Conservation (phyloP, 1,140 invertebrate species). For the Cotesia typhae region DNA sequence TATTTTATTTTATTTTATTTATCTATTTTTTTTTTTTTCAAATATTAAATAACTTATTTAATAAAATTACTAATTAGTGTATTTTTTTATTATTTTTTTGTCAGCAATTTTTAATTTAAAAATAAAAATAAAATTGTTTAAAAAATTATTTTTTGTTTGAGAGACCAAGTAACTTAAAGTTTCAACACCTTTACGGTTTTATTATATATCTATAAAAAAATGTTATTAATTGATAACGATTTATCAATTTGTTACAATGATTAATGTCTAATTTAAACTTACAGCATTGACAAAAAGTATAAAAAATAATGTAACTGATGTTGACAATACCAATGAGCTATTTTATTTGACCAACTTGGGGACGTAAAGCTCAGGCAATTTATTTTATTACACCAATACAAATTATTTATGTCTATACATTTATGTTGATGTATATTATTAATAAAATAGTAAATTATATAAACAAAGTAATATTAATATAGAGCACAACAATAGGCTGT, state of each 20-base stretch:
- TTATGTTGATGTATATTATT: background rate
- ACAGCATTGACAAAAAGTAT: conserved; percentile 62
- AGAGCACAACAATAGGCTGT: conserved; percentile 57
- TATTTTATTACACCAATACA: conserved; percentile 63
- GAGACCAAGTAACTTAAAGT: conserved; percentile 47
- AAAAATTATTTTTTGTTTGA: conserved; percentile 25
- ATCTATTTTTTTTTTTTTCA: background rate
- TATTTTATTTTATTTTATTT: background rate
- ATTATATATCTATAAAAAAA: conserved; percentile 40
- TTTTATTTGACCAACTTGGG: conserved; percentile 63
- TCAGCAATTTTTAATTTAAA: background rate
- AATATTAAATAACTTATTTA: too few species aligned
- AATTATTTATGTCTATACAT: conserved; percentile 15
- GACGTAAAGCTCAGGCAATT: conserved; percentile 63
- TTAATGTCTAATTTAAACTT: conserved; percentile 66
- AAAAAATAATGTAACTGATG: conserved; percentile 61
- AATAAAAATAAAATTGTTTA: background rate
- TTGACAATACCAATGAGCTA: conserved; percentile 54
- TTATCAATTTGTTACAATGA: conserved; percentile 56
- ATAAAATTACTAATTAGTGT: background rate
- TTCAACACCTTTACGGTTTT: conserved; percentile 50
- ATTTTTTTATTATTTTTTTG: background rate
- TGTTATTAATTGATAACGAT: conserved; percentile 46
- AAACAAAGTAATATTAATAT: conserved; percentile 45
- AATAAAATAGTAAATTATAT: conserved; percentile 42